Base-by-base conservation (phyloP, 2,888 invertebrate genomes). In the Calliphora vomitoria region DNA sequence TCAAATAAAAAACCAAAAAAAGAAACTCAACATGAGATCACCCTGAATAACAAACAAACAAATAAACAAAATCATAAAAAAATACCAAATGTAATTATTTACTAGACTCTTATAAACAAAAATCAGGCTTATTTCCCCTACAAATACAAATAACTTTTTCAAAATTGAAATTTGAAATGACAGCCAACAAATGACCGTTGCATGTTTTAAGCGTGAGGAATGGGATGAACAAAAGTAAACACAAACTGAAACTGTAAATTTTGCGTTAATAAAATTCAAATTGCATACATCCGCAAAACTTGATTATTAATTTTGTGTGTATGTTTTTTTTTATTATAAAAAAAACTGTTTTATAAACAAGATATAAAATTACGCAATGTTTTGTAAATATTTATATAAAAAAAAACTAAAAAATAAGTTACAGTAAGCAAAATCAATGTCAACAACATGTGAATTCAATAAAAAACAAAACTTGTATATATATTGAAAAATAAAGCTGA, bases 371-470 rank as follows among this genome's bases (percentile, higher is more conserved):
- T 82, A 76, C 76, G 75, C 82, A 82, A 82, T 60, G 25, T 62
- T 75, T 60, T 38, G 53, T 53, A 72, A 71, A 71, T 58, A 62
- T 66, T 66, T 66, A 68, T 66, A 53, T n/a, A 31, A 44, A 18
- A 71, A 71, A 80, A 71, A 69, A 38, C 25, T 35, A 35, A 0
- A 35, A n/a, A 71, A 25, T 50, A 64, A 41, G 15, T 47, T 83
- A 58, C 38, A 31, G 68, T 85, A 85, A 60, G 72, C 72, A 87
- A 84, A 84, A 84, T 87, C 87, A 87, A 87, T 87, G 87, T 84
- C 87, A 87, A 76, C 87, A 81, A 87, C 80, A 78, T 79, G 47
- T 38, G 38, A 69, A 53, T 60, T 53, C 11, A 82, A 69, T 69
- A 50, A n/a, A 82, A 68, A 38, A 68, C 35, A 50, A 50, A 71